A percentile compares a stretch with the other conserved stretches of the same genome.
Evolutionary conservation across 2,797 vertebrate genomes (phyloP).

Genomic region (Intellagama lesueurii): DNA sequence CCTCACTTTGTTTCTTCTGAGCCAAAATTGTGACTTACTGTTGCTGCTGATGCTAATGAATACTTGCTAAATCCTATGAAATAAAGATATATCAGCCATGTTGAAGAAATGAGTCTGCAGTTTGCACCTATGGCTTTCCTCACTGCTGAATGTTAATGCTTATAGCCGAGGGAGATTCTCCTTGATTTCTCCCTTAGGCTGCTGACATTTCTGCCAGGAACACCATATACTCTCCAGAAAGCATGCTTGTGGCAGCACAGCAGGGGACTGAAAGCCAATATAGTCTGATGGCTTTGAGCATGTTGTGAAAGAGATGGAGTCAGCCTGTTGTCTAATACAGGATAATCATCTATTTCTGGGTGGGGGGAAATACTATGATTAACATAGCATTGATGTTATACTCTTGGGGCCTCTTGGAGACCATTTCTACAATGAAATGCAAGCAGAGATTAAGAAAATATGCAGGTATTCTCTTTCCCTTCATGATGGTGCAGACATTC

Average conservation of each 20-base stretch:
- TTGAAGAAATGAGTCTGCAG: conserved; percentile 38
- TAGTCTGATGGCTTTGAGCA: conserved; percentile 68
- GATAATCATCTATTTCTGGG: conserved; percentile 69
- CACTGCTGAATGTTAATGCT: conserved; percentile 57
- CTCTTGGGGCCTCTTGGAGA: conserved; percentile 2
- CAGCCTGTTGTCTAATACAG: conserved; percentile 70
- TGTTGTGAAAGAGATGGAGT: conserved; percentile 53
- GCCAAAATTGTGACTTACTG: neutral
- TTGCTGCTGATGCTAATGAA: conserved; percentile 9
- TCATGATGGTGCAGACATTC: neutral
- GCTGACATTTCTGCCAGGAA: conserved; percentile 52
- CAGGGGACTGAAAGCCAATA: conserved; percentile 76
- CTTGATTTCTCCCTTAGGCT: conserved; percentile 62
- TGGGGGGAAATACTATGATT: conserved; percentile 55
- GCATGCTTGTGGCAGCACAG: conserved; percentile 69
- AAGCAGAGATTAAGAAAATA: neutral
- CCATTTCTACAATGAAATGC: neutral
- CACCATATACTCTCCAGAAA: conserved; percentile 50
- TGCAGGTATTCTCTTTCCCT: neutral
- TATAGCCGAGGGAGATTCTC: conserved; percentile 59
- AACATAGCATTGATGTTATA: conserved; percentile 53
- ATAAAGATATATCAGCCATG: neutral
- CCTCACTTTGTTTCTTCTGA: conserved; percentile 9
- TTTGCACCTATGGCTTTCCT: conserved; percentile 42
- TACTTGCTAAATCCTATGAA: conserved; percentile 18